Percentiles rank a stretch among this genome's conserved stretches.
These are phyloP conservation scores for Amphiprion clarkii DNA, from an alignment of 2,797 vertebrate genomes.

Conservation along the genomic window DNA sequence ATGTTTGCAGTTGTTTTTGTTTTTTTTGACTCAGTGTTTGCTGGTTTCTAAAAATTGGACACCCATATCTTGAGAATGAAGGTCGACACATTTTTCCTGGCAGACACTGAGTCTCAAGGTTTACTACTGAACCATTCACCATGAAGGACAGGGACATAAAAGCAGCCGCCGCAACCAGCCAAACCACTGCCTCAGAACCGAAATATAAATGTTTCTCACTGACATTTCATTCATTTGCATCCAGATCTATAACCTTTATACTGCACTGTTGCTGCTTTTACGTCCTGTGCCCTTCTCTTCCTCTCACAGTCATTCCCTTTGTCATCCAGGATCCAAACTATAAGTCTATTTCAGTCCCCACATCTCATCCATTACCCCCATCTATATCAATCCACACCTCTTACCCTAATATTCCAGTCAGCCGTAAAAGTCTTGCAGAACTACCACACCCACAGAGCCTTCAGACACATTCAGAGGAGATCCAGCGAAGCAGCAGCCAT, in stretches of 20 bases:
- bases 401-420: slow-evolving; percentile 27
- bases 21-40: slow-evolving; percentile 82
- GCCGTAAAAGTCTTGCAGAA: slow-evolving; percentile 37
- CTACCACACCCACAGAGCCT: slow-evolving; percentile 22
- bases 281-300: slow-evolving; percentile 57
- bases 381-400: slow-evolving; percentile 15
- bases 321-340: slow-evolving; percentile 59
- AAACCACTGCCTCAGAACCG: slow-evolving; percentile 26
- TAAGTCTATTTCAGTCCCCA: slow-evolving; percentile 35
- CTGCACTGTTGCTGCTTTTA: slow-evolving; percentile 77
- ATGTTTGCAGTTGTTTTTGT: slow-evolving; percentile 57
- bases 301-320: slow-evolving; percentile 62
- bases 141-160: slow-evolving; percentile 72
- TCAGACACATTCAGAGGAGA: slow-evolving; percentile 43
- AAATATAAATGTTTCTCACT: neutral
- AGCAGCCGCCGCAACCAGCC: slow-evolving; percentile 68
- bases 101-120: slow-evolving; percentile 82
- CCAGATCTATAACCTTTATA: slow-evolving; percentile 1
- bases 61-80: slow-evolving; percentile 26
- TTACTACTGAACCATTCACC: slow-evolving; percentile 73
- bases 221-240: slow-evolving; percentile 21
- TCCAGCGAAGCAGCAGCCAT: slow-evolving; percentile 41
- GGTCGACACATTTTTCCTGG: slow-evolving; percentile 60
- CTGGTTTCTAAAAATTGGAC: slow-evolving; percentile 63
- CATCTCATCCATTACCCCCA: slow-evolving; percentile 50